Percentiles rank a stretch among this genome's conserved stretches.
Conservation (phyloP, 2,113 vertebrate species). For the Marcusenius ussheri region DNA sequence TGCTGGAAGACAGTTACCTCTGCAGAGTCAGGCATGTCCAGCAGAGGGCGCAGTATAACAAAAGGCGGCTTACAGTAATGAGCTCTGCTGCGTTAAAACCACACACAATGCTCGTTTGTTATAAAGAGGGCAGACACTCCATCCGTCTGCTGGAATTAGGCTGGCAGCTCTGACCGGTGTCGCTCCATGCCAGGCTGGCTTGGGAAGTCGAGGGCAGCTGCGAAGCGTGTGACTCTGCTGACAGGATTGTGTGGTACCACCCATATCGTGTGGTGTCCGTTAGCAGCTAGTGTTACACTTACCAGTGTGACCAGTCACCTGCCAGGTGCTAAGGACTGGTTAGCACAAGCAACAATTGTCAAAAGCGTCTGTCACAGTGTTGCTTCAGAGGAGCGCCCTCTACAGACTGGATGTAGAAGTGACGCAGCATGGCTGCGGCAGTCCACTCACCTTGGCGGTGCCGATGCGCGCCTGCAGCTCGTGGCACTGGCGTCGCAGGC, state of each 20-base stretch:
- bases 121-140: background rate
- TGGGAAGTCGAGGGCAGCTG: background rate
- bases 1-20: background rate
- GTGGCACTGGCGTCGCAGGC: conserved; percentile 77
- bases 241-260: background rate
- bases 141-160: background rate
- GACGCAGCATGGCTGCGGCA: background rate
- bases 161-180: background rate
- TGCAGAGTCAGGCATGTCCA: background rate
- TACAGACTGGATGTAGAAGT: background rate
- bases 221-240: background rate
- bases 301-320: background rate
- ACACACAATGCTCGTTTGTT: background rate
- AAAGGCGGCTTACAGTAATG: background rate
- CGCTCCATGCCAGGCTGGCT: background rate
- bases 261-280: background rate
- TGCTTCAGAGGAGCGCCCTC: background rate
- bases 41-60: background rate
- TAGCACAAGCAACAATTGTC: background rate
- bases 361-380: background rate
- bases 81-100: background rate
- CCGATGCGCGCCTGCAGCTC: conserved; percentile 73
- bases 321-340: background rate
- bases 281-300: background rate
- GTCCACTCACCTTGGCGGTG: conserved; percentile 67